Base-by-base conservation (phyloP, 2,113 vertebrate species). In the Columbina picui region DNA sequence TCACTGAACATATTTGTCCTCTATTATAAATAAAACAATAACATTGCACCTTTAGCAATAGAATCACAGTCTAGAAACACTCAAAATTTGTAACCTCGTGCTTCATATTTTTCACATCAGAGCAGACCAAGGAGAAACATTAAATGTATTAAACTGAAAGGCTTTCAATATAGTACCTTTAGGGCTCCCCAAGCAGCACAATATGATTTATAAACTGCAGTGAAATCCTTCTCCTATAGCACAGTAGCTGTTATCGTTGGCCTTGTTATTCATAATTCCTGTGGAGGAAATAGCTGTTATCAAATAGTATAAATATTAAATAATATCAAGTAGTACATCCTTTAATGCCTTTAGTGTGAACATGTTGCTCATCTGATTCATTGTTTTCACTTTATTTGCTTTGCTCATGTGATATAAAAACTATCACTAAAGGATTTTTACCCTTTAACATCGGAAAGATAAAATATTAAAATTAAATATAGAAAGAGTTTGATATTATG, bases 251-350 rank as follows among this genome's bases (percentile, higher is more conserved):
- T 91, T 96, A 90, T 92, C 87, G 80, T 32, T 76, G 67, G 67
- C 73, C 7, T 97, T 60, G 60, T 95, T 92, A 67, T 82, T 92
- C 87, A 41, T 91, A 89, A 87, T 96, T 97, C 93, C 85, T 92
- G 53, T 90, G 57, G 68, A 96, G 80, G 87, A 94, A 96, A 96
- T 80, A 81, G 60, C 41, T 93, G 41, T 73, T 92, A 87, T 92
- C 89, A 92, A 89, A 91, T 36, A 81, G 14, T 36, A 63, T 60
- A 94, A 94, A 90, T 87, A 97, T 85, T 92, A 92, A 92, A 97
- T 92, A 96, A 90, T 93, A 87, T 69, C 23, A 93, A 93, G 80
- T 43, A 47, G 16, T 65, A 61, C 34, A 41, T 71, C 21, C 29
- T 93, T 84, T 92, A 75, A 39, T 74, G 16, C 9, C n/a, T 93